Evolutionary conservation across 2,888 invertebrate species (phyloP), one percentile per base, ranked within the genome.

Genomic region (Pristionchus exspectatus): DNA sequence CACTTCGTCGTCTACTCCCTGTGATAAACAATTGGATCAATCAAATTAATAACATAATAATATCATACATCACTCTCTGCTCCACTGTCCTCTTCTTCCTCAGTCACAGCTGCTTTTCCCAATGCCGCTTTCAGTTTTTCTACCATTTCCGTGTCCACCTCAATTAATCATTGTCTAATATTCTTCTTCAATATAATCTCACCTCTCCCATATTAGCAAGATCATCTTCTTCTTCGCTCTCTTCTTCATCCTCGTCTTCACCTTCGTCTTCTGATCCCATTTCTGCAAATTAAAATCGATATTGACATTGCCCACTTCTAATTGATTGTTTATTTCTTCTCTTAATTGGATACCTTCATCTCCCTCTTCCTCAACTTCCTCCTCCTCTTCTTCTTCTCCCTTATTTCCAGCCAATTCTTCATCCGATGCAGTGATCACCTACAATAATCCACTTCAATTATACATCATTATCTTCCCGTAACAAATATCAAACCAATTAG

Each of bases 61-160:
- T 50, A 12, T 0, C 10, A 50, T 44, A 87, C 69, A 44, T 56
- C 63, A 33, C 59, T 85, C 59, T 85, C 87, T 16, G n/a, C 44
- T 54, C 69, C 59, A 59, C 21, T n/a, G 33, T 85, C 69, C 33
- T 86, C 85, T 18, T 90, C 90, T 10, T 90, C 90, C 16, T 90
- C 90, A 50, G 91, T 91, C 7, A 90, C 91, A 1, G 92, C 92
- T 1, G 93, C 92, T 72, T 91, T 90, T 59, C 93, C 93, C 30
- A 93, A 91, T 27, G 93, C 93, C 5, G 88, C 86, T n/a, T 92
- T 91, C 83, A 93, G 87, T 44, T 91, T 90, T 50, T 91, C 91
- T 0, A 93, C 91, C 38, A 93, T 90, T 33, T 92, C 90, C 21
- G 91, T 90, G 89, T 93, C 91, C 21, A 92, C 92, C n/a, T 89